Percentiles rank a stretch among this genome's conserved stretches.
phyloP scores from a whole-genome alignment of 2,888 invertebrate genomes.

The Metopia argyrocephala region DNA sequence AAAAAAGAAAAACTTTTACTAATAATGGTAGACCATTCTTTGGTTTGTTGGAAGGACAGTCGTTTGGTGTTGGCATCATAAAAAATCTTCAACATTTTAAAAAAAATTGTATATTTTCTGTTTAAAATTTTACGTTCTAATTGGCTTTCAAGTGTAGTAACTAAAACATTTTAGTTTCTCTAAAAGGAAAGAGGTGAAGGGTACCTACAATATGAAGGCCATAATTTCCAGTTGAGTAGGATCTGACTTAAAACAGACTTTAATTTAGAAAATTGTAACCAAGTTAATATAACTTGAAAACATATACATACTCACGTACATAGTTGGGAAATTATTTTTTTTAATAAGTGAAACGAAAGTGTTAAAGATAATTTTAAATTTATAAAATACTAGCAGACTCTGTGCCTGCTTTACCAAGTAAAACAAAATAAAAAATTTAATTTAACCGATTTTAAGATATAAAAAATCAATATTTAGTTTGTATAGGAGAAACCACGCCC shows the following conservation, averaged over 20 bases:
- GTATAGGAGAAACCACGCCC: no score
- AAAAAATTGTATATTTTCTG: conserved; percentile 31
- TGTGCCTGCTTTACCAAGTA: no score
- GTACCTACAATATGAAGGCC: background rate
- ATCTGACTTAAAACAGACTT: conserved; percentile 38
- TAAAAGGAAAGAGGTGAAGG: background rate
- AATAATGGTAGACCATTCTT: conserved; percentile 55
- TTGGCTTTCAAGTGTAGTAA: conserved; percentile 51
- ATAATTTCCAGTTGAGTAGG: conserved; percentile 34
- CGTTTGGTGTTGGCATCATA: conserved; percentile 33
- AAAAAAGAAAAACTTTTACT: conserved; percentile 2
- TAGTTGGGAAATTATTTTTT: no score
- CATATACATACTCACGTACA: no score
- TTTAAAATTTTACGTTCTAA: conserved; percentile 54
- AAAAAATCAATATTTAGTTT: no score
- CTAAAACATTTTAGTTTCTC: background rate
- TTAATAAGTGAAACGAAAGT: no score
- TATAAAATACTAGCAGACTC: no score
- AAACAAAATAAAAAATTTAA: no score
- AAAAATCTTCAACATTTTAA: conserved; percentile 31
- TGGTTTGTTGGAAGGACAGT: conserved; percentile 49
- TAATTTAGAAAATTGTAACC: conserved; percentile 41
- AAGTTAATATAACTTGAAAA: no score
- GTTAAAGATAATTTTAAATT: no score
- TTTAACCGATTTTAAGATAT: no score